phyloP scores from a whole-genome alignment of 1,140 invertebrate genomes.

The Ctenoplectra terminalis region DNA sequence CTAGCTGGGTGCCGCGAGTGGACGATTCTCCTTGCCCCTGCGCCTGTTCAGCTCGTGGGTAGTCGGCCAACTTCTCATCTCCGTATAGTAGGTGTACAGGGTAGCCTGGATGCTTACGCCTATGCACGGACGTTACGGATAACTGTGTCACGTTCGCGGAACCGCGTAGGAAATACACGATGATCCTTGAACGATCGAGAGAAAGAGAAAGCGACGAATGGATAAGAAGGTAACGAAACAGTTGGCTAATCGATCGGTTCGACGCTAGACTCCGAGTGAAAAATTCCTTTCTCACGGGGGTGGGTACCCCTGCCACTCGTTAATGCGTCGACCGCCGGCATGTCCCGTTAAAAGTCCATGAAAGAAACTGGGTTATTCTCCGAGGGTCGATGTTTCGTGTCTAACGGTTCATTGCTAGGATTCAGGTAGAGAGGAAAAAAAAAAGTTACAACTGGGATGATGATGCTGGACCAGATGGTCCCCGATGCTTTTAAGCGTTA shows the following conservation, averaged over 20 bases:
- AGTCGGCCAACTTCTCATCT: too few species aligned
- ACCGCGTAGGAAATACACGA: conserved; percentile 3
- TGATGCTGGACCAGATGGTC: conserved; percentile 23
- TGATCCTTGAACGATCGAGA: conserved; percentile 11
- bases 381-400: conserved; percentile 30
- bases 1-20: too few species aligned
- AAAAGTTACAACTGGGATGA: neutral
- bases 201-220: conserved; percentile 12
- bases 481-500: conserved; percentile 18
- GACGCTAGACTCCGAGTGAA: neutral
- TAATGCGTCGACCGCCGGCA: conserved; percentile 27
- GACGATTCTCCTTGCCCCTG: too few species aligned
- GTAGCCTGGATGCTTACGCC: neutral
- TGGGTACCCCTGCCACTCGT: conserved; percentile 37
- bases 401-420: conserved; percentile 54
- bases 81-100: too few species aligned
- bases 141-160: conserved; percentile 18
- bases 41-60: too few species aligned
- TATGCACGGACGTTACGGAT: neutral
- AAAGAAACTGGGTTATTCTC: conserved; percentile 62
- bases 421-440: conserved; percentile 49
- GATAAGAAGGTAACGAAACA: neutral
- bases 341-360: conserved; percentile 54
- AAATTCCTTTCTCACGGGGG: conserved; percentile 58
- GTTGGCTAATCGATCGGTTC: neutral